Evolutionary conservation across 2,797 vertebrate genomes (phyloP), one percentile per base, ranked within the genome.

Genomic region (Masticophis lateralis): DNA sequence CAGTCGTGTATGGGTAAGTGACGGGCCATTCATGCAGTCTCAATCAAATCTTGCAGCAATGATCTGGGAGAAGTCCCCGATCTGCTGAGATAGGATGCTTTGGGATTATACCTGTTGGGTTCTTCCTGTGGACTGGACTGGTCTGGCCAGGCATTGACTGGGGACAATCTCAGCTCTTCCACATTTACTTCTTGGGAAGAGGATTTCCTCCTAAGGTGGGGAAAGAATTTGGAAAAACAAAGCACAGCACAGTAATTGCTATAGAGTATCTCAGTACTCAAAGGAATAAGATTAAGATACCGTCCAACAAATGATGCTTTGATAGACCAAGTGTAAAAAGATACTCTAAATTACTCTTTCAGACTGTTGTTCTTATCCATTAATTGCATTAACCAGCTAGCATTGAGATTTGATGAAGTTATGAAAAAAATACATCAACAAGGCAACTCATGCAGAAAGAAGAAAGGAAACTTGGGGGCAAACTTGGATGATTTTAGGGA

Each of bases 101-200:
- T 53, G 10, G 37, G 53, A 5, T 32, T 1, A 0, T 4, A 61
- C 88, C 55, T 53, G 7, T 2, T 92, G 96, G 94, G 97, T 96
- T 97, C 96, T 32, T 94, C 95, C 93, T 97, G 94, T 0, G 91
- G 95, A 5, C 63, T 94, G 0, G 94, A 25, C 10, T 95, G 94
- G 27, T 95, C 98, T 1, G 97, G 97, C 98, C 98, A 98, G 3
- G 97, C 94, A 83, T 53, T 95, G 90, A 98, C 91, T 0, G 96
- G 97, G 6, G 96, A 94, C 93, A 95, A 97, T 9, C 28, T 89
- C 69, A 93, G 87, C 79, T 98, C 97, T 0, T 97, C 97, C 0
- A 95, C 93, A 47, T 97, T 98, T 8, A 98, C 97, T 0, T 96
- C 97, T 3, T 96, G 86, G 20, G 96, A 93, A 51, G 83, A 87